These are phyloP conservation scores for Macropodus opercularis DNA, from an alignment of 2,797 vertebrate genomes.

Conservation along the genomic window DNA sequence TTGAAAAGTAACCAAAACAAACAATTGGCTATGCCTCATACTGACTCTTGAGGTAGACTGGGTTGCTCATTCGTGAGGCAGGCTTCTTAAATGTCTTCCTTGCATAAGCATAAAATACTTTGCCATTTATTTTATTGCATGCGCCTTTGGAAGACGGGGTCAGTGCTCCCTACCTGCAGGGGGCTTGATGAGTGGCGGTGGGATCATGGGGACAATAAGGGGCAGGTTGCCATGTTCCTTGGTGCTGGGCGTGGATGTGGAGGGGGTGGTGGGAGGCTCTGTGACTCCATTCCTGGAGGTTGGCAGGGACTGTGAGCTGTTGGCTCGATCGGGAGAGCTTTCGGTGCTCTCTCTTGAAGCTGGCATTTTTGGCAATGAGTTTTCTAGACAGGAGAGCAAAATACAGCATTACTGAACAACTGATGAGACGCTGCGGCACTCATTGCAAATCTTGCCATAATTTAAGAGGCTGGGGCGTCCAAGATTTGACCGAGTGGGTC, in stretches of 20 bases:
- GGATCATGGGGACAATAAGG: slow-evolving; percentile 96
- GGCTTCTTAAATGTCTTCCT: background rate
- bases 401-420: slow-evolving; percentile 24
- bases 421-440: slow-evolving; percentile 18
- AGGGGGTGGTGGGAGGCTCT: slow-evolving; percentile 81
- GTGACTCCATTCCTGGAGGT: slow-evolving; percentile 90
- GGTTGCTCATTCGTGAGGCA: background rate
- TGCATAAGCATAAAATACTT: slow-evolving; percentile 2
- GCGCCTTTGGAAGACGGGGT: slow-evolving; percentile 25
- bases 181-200: slow-evolving; percentile 96
- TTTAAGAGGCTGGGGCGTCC: background rate
- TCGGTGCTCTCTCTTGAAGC: slow-evolving; percentile 87
- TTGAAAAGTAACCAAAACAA: slow-evolving; percentile 24
- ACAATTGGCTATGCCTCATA: background rate
- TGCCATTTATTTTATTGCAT: slow-evolving; percentile 1
- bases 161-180: slow-evolving; percentile 88
- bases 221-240: slow-evolving; percentile 95
- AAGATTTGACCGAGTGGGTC: slow-evolving; percentile 1
- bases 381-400: slow-evolving; percentile 85
- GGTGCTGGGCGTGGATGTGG: slow-evolving; percentile 87
- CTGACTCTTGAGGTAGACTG: background rate
- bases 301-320: slow-evolving; percentile 89
- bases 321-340: slow-evolving; percentile 91
- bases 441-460: background rate
- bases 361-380: slow-evolving; percentile 97